phyloP scores from a whole-genome alignment of 2,113 vertebrate species.

The Amazona vittata region DNA sequence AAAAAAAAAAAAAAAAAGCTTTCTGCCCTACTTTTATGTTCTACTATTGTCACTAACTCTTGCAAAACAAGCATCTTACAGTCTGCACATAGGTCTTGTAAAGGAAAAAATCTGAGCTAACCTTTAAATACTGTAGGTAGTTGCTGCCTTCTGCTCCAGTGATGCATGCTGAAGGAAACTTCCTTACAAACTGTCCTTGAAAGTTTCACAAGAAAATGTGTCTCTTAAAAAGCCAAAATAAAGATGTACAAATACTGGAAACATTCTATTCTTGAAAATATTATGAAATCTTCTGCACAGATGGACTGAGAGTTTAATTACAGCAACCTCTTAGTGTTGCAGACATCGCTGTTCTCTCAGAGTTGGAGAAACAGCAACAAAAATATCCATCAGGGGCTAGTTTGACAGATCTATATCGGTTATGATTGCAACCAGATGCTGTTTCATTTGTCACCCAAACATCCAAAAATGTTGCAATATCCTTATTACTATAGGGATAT shows the following conservation, averaged over 20 bases:
- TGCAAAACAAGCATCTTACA: background rate
- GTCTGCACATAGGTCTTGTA: background rate
- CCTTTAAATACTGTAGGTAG: slow-evolving; percentile 8
- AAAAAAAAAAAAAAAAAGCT: accelerated
- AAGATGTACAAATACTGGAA: slow-evolving; percentile 63
- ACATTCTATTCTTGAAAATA: slow-evolving; percentile 65
- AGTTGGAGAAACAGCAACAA: slow-evolving; percentile 51
- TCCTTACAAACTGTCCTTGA: slow-evolving; percentile 26
- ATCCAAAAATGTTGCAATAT: background rate
- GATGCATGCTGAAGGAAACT: slow-evolving; percentile 23
- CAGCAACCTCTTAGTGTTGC: slow-evolving; percentile 35
- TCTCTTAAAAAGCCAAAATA: slow-evolving; percentile 51
- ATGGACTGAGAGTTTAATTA: slow-evolving; percentile 76
- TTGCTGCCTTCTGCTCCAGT: slow-evolving; percentile 1
- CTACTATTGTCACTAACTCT: background rate
- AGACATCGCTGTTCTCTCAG: slow-evolving; percentile 38
- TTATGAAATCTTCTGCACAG: slow-evolving; percentile 62
- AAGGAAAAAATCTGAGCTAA: background rate
- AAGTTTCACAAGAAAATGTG: slow-evolving; percentile 45
- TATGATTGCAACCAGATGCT: slow-evolving; percentile 36
- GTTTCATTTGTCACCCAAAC: slow-evolving; percentile 22
- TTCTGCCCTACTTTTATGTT: background rate
- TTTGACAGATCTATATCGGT: slow-evolving; percentile 7
- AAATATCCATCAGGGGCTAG: slow-evolving; percentile 48
- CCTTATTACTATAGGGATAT: background rate